Percentiles rank a stretch among this genome's conserved stretches.
phyloP scores from a whole-genome alignment of 30 jellyfish, hydroid and myxozoan genomes.

The Chironex yamaguchii region DNA sequence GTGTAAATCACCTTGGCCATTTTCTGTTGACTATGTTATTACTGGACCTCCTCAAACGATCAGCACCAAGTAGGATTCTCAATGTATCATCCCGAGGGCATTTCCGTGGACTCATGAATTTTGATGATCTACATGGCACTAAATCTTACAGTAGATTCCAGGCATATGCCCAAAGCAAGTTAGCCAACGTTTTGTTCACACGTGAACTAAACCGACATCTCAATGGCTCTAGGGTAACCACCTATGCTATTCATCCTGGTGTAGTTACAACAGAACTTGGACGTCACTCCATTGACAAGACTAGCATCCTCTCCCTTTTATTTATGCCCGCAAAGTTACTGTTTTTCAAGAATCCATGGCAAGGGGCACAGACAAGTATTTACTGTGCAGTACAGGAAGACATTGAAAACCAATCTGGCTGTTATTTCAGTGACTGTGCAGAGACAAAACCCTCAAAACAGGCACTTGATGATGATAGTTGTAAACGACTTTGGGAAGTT shows the following conservation, averaged over 20 bases:
- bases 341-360: constrained; percentile 21
- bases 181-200: constrained; percentile 64
- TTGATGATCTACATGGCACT: constrained; percentile 26
- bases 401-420: constrained; percentile 48
- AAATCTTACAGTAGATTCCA: not conserved
- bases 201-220: constrained; percentile 43
- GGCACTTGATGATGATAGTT: constrained; percentile 63
- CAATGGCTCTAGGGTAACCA: constrained; percentile 20
- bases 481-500: too few species aligned
- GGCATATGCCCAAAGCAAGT: constrained; percentile 63
- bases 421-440: constrained; percentile 71
- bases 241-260: constrained; percentile 73
- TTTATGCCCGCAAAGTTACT: constrained; percentile 1
- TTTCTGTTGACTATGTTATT: constrained; percentile 79
- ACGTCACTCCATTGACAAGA: constrained; percentile 32
- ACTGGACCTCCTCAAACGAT: constrained; percentile 53
- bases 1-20: constrained; percentile 90
- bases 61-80: constrained; percentile 83
- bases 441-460: constrained; percentile 4
- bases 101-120: too few species aligned
- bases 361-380: constrained; percentile 73
- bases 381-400: constrained; percentile 77
- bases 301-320: too few species aligned
- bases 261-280: constrained; percentile 32
- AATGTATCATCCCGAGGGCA: constrained; percentile 85